phyloP scores from a whole-genome alignment of 2,113 vertebrate genomes.

The Petaurus breviceps region DNA sequence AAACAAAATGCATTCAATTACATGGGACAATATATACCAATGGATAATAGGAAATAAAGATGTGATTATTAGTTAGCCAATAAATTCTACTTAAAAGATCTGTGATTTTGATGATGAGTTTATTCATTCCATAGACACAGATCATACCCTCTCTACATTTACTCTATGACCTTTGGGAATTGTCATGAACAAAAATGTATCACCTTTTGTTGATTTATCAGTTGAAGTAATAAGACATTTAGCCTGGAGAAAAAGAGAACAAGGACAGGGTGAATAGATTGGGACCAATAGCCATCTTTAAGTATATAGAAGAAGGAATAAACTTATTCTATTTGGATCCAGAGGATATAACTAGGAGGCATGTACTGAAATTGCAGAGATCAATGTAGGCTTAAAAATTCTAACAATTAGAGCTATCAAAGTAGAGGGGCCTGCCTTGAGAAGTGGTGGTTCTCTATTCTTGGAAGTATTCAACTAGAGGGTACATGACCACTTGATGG shows the following conservation, averaged over 20 bases:
- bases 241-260: background rate
- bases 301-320: background rate
- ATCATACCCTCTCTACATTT: background rate
- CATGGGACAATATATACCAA: background rate
- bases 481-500: background rate
- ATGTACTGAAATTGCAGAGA: background rate
- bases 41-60: background rate
- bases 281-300: background rate
- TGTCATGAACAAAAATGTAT: background rate
- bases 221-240: background rate
- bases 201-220: background rate
- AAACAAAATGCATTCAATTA: background rate
- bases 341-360: background rate
- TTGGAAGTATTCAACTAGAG: background rate
- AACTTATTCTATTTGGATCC: background rate
- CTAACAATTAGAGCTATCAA: background rate
- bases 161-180: background rate
- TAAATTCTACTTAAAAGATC: background rate
- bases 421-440: background rate
- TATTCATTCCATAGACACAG: background rate
- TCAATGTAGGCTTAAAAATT: background rate
- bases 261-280: background rate
- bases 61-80: background rate
- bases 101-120: background rate
- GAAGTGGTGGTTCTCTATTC: background rate